phyloP scores from a whole-genome alignment of 2,797 vertebrate species.

The Artibeus jamaicensis region DNA sequence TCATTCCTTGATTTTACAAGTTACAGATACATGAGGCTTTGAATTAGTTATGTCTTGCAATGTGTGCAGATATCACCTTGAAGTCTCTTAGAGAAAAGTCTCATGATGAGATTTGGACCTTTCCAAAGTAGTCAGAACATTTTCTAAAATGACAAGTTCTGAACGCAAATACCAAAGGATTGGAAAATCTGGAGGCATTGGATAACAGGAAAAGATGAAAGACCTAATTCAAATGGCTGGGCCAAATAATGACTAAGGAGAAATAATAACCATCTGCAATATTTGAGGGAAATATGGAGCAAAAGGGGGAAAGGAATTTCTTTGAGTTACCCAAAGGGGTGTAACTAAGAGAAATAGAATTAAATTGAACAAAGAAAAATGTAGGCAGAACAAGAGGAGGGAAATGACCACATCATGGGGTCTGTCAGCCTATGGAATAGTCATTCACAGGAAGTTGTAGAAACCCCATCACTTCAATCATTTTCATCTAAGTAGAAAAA shows the following conservation, averaged over 20 bases:
- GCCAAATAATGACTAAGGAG: slow-evolving; percentile 65
- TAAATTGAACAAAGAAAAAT: slow-evolving; percentile 71
- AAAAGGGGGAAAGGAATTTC: slow-evolving; percentile 38
- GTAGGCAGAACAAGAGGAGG: slow-evolving; percentile 31
- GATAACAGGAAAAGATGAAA: slow-evolving; percentile 58
- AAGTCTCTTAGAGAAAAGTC: background rate
- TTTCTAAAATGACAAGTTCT: slow-evolving; percentile 20
- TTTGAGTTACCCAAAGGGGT: slow-evolving; percentile 43
- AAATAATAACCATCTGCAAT: slow-evolving; percentile 61
- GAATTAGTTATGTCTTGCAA: background rate
- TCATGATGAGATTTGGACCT: background rate
- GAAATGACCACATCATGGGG: slow-evolving; percentile 66
- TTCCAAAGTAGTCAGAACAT: background rate
- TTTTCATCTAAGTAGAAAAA: slow-evolving; percentile 70
- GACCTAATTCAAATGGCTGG: background rate
- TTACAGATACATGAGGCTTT: background rate
- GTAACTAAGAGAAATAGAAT: slow-evolving; percentile 56
- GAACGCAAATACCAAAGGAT: slow-evolving; percentile 28
- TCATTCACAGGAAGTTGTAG: slow-evolving; percentile 55
- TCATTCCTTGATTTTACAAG: background rate
- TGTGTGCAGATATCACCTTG: background rate
- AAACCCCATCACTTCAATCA: slow-evolving; percentile 63
- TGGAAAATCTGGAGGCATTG: background rate
- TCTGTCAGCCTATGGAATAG: slow-evolving; percentile 58
- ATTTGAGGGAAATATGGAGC: slow-evolving; percentile 38